Base-by-base conservation (phyloP, 1,140 invertebrate genomes). In the Macrobrachium nipponense region DNA sequence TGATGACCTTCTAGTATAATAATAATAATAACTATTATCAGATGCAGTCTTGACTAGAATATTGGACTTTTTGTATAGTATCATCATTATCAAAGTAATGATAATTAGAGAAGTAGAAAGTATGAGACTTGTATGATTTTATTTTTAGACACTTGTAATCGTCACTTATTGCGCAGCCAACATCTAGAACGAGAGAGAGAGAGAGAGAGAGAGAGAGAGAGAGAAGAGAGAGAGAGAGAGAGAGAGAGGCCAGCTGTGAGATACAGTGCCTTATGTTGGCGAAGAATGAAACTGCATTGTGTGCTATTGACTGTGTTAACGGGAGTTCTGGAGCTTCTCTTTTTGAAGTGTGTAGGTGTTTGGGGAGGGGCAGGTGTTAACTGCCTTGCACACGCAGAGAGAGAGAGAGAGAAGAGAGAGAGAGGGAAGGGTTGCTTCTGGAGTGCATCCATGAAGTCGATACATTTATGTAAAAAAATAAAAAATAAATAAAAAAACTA, bases 251-350 rank as follows among this genome's bases (percentile, higher is more conserved):
- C 66, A 70, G 66, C 66, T 70, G 66, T n/a, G 66, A 70, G 36
- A 20, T 36, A 66, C 10, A 10, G 64, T 20, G 18, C 66, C 66
- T 70, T 70, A 70, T 70, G 66, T 70, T 70, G 0, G 10, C 20
- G 20, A 20, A 23, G 20, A 36, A 70, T 70, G 66, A 70, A 70
- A 70, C 66, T 70, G 66, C 66, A 70, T 70, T 70, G 14, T 27
- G 14, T 70, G 6, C 36, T 70, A 70, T 70, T 70, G 51, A 51
- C 51, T 51, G 51, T 51, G 51, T 51, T 51, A 51, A 51, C 51
- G 51, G 51, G 51, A 51, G 51, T 51, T 51, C 51, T 51, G 12
- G 51, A 51, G 51, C 51, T 0, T 7, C 51, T 51, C 51, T 3
- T 51, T 51, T 4, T 51, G 3, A 6, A 51, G 20, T 20, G 14